Base-by-base conservation (phyloP, 2,797 vertebrate species). In the Cyprinodon diabolis region DNA sequence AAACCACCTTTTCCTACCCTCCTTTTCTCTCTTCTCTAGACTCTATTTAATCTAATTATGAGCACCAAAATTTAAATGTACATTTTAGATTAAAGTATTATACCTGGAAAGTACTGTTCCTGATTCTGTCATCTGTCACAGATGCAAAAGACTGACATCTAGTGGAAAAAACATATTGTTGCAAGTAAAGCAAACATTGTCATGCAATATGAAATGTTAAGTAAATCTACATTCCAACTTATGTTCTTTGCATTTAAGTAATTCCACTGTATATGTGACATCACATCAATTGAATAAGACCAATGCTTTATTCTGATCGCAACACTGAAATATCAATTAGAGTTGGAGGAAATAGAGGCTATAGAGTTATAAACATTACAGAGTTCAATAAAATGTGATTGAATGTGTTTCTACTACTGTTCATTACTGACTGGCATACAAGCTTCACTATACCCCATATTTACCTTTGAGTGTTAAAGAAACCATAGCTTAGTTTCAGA, bases 101-200 rank as follows among this genome's bases (percentile, higher is more conserved):
- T 56, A 45, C n/a, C 43, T 4, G 48, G 51, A 58, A 68, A 23
- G 21, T 7, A 48, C 4, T 47, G 10, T 37, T 37, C 58, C 45
- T 8, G 13, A n/a, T 51, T 43, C 13, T 17, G 8, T 60, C 40
- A 4, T 19, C 55, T 40, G 1, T 52, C 10, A 71, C 51, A 51
- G 52, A 69, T 75, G 74, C 66, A 63, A 69, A 37, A 81, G 25
- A 71, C 73, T 76, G 89, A 87, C 91, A 89, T 80, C 92, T 85
- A 78, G 89, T 93, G 93, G 89, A 6, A 3, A 66, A 69, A 55
- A 30, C 0, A 0, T 68, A 35, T 70, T 1, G 57, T 40, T 72
- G 14, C 21, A 63, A 43, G 19, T 45, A 23, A 21, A 45, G 6
- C 12, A 21, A 65, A 23, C 21, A n/a, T 43, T 7, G 21, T 65